These are phyloP conservation scores for Perodicticus potto DNA, from an alignment of 2,797 vertebrate genomes.

Conservation along the genomic window DNA sequence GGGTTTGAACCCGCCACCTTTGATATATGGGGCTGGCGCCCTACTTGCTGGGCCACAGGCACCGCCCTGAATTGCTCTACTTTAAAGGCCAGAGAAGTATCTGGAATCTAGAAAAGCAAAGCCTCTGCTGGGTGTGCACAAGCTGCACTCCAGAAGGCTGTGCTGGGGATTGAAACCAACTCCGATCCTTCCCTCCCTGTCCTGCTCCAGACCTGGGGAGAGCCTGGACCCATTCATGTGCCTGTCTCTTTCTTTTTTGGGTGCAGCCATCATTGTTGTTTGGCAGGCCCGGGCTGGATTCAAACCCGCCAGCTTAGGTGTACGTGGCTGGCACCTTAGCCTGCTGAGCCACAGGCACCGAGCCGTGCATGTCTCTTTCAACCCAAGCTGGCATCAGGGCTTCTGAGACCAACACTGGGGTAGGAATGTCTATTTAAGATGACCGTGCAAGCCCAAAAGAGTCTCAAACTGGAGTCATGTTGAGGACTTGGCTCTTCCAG, in stretches of 20 bases:
- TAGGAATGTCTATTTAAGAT: not conserved
- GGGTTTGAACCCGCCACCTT: no score
- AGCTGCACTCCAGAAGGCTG: not conserved
- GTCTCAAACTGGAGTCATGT: not conserved
- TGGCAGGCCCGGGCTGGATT: no score
- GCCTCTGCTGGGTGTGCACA: not conserved
- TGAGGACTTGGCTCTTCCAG: not conserved
- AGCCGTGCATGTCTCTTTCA: not conserved
- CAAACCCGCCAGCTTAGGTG: no score
- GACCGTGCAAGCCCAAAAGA: not conserved
- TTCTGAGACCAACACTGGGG: not conserved
- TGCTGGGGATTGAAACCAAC: not conserved
- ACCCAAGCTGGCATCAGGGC: not conserved
- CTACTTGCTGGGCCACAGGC: no score
- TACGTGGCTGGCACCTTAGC: no score
- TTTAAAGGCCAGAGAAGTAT: constrained; percentile 18
- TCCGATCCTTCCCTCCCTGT: not conserved
- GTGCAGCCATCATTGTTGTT: no score
- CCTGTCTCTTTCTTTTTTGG: not conserved
- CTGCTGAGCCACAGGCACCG: no score
- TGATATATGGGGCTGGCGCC: no score
- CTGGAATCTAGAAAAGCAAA: constrained; percentile 20
- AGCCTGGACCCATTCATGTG: not conserved
- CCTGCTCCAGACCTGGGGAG: not conserved
- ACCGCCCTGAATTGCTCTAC: no score